Base-by-base conservation (phyloP, 2,113 vertebrate genomes). In the Emydura subglobosa region DNA sequence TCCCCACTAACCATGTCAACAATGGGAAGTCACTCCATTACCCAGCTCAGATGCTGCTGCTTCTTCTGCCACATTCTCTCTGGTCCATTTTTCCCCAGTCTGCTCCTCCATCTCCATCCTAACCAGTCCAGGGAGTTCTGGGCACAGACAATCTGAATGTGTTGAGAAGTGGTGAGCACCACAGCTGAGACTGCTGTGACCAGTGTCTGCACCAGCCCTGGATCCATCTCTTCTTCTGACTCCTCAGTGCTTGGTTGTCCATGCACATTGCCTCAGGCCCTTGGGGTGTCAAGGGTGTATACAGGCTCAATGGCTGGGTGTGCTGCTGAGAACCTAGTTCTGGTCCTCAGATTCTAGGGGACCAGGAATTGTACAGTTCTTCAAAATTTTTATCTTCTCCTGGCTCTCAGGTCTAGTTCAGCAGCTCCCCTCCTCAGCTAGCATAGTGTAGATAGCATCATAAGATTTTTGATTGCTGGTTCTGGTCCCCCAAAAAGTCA, bases 1-100 rank as follows among this genome's bases (percentile, higher is more conserved):
- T 65, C 31, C 29, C 59, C 59, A 34, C 17, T n/a, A 78, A 1
- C 13, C 54, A 13, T 17, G 4, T 11, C 55, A 57, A 57, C 61
- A 86, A 16, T 25, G 12, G 8, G 27, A 25, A 78, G 13, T 34
- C 47, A 31, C 31, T 78, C 19, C 39, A 47, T 86, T 44, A 76
- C 11, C 1, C 12, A 82, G 55, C 34, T 68, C 34, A 68, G 34
- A n/a, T n/a, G 17, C n/a, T 53, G 6, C 4, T 65, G 3, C 0
- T 49, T 87, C 92, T 87, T 59, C 29, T 47, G 2, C 25, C 83
- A 29, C 54, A 4, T 72, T 83, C 12, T 53, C 22, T 42, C 34
- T 68, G 61, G 34, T 68, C 61, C 3, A 3, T 91, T 89, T 95
- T 55, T 82, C 22, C 16, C 47, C 8, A 50, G 6, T 57, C 31